Evolutionary conservation across 2,888 invertebrate genomes (phyloP).

Genomic region (Priocnemis perturbator): DNA sequence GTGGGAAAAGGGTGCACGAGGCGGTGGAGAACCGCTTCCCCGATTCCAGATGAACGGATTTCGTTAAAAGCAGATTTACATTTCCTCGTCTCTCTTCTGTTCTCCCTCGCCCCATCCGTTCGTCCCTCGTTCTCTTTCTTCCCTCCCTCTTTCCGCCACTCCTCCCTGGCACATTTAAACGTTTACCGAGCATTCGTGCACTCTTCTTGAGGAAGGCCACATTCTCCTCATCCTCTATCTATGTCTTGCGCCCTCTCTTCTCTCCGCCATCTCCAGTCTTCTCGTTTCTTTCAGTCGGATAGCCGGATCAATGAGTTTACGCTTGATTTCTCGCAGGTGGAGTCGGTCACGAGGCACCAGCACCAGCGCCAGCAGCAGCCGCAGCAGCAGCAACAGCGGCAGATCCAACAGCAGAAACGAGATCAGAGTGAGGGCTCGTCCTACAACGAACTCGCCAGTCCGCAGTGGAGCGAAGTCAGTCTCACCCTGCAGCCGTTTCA

Average conservation of each 20-base stretch:
- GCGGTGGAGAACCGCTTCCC: slow-evolving; percentile 30
- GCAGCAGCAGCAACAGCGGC: slow-evolving; percentile 19
- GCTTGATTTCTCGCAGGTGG: slow-evolving; percentile 59
- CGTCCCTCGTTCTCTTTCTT: not conserved
- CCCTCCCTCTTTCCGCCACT: not conserved
- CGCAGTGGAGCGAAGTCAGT: slow-evolving; percentile 79
- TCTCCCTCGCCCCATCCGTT: not conserved
- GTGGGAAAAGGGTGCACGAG: slow-evolving; percentile 4
- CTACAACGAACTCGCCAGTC: slow-evolving; percentile 63
- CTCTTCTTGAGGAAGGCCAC: not conserved
- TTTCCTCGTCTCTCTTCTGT: slow-evolving; percentile 44
- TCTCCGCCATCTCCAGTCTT: no score
- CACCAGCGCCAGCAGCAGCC: slow-evolving; percentile 17
- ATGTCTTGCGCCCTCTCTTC: no score
- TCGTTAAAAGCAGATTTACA: slow-evolving; percentile 65
- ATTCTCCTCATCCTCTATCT: no score
- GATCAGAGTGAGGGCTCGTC: slow-evolving; percentile 43
- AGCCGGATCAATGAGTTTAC: slow-evolving; percentile 33
- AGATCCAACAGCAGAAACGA: slow-evolving; percentile 51
- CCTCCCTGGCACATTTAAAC: slow-evolving; percentile 4
- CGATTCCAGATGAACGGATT: slow-evolving; percentile 60
- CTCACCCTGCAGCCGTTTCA: slow-evolving; percentile 79
- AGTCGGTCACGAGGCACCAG: slow-evolving; percentile 52
- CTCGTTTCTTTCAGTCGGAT: not conserved
- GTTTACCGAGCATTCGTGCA: slow-evolving; percentile 9